Conservation (phyloP, 2,797 vertebrate species). For the Pachyuromys duprasi region DNA sequence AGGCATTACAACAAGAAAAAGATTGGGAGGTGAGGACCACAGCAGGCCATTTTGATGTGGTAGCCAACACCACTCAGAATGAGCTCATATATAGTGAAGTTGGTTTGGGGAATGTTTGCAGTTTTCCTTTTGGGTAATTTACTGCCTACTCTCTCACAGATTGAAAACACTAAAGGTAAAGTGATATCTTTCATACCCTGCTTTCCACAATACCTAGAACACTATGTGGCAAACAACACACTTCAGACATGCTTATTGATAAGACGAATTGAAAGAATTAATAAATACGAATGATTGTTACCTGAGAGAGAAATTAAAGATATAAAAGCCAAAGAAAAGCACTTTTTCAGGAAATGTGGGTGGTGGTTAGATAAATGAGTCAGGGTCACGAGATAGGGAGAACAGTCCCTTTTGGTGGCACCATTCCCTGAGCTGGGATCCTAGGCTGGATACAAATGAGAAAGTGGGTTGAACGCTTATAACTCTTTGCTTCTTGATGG, state of each 20-base stretch:
- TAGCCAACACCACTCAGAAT: neutral
- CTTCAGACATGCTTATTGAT: neutral
- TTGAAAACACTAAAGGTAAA: neutral
- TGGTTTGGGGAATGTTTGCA: neutral
- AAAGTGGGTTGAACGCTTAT: too few relatives aligned
- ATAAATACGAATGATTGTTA: neutral
- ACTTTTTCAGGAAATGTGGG: constrained; percentile 13
- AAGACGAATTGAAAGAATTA: neutral
- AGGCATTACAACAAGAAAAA: neutral
- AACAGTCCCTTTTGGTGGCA: too few relatives aligned
- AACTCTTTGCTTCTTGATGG: too few relatives aligned
- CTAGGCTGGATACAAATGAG: too few relatives aligned
- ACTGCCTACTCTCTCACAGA: neutral
- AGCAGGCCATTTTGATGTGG: neutral
- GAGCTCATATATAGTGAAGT: neutral
- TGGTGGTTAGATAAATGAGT: neutral
- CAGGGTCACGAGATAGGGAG: neutral
- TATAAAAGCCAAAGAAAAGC: neutral
- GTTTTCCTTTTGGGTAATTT: neutral
- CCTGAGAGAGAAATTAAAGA: constrained; percentile 20
- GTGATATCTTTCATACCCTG: neutral
- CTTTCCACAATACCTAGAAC: neutral
- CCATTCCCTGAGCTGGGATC: too few relatives aligned
- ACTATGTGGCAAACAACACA: neutral
- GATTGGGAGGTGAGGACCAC: neutral